A percentile compares a stretch with the other conserved stretches of the same genome.
Conservation (phyloP, 2,888 invertebrate species). For the Gryllus longicercus region DNA sequence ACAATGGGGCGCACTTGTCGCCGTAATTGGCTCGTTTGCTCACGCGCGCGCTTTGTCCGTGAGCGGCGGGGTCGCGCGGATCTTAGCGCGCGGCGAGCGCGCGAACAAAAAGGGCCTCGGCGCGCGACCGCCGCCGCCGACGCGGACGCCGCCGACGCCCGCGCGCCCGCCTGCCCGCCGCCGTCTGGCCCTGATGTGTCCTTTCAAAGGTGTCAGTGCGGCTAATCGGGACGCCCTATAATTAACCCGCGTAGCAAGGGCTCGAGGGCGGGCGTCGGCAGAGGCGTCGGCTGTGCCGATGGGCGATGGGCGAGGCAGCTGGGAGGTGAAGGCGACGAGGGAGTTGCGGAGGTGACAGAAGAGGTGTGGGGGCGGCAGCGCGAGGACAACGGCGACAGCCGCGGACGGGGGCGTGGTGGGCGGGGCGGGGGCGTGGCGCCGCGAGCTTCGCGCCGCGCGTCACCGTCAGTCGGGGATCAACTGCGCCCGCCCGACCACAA, state of each 20-base stretch:
- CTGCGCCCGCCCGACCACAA: too few relatives aligned
- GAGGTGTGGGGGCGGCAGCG: too few relatives aligned
- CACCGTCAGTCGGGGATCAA: too few relatives aligned
- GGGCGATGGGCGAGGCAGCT: too few relatives aligned
- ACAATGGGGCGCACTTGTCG: background rate
- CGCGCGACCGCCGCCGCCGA: background rate
- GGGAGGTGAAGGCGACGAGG: too few relatives aligned
- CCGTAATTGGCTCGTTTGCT: constrained; percentile 7
- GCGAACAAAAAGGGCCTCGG: background rate
- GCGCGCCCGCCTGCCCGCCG: background rate
- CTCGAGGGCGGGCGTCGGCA: background rate
- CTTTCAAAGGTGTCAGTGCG: constrained; percentile 36
- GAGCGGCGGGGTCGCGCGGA: background rate
- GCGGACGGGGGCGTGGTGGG: too few relatives aligned
- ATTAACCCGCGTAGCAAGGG: constrained; percentile 33
- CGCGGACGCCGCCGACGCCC: too few relatives aligned
- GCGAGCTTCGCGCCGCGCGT: too few relatives aligned
- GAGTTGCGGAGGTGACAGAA: too few relatives aligned
- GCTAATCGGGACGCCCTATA: constrained; percentile 36
- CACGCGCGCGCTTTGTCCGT: background rate
- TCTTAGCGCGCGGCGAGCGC: background rate
- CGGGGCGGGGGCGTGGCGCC: too few relatives aligned
- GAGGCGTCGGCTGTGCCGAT: too few relatives aligned
- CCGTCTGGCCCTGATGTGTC: constrained; percentile 28
- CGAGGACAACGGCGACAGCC: too few relatives aligned